Conservation (phyloP, 1,140 invertebrate genomes). For the Drosophila simulans region DNA sequence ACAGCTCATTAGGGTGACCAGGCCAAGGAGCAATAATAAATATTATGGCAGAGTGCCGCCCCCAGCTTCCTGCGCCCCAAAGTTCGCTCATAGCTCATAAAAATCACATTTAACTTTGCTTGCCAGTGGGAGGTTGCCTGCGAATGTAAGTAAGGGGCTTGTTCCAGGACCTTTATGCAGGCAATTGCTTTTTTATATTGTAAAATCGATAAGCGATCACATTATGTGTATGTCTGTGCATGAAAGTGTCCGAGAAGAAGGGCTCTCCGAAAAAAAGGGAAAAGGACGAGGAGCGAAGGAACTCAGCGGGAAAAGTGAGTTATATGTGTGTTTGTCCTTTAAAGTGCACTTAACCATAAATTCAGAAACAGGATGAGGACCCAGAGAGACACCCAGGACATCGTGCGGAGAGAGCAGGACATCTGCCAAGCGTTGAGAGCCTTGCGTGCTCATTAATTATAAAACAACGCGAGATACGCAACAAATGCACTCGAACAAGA, state of each 20-base stretch:
- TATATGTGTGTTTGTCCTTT: constrained; percentile 81
- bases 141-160: constrained; percentile 8
- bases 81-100: constrained; percentile 66
- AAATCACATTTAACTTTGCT: constrained; percentile 74
- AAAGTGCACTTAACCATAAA: constrained; percentile 83
- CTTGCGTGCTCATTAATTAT: constrained; percentile 81
- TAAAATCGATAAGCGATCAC: constrained; percentile 83
- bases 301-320: constrained; percentile 75
- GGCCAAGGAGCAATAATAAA: constrained; percentile 48
- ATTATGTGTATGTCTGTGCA: constrained; percentile 59
- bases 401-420: constrained; percentile 27
- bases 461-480: constrained; percentile 73
- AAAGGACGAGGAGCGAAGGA: constrained; percentile 33
- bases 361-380: constrained; percentile 54
- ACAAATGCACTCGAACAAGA: constrained; percentile 12
- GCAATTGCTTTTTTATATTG: constrained; percentile 82
- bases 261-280: constrained; percentile 14
- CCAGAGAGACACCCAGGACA: constrained; percentile 30
- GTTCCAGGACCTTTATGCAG: constrained; percentile 57
- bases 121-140: constrained; percentile 29
- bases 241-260: constrained; percentile 10
- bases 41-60: constrained; percentile 18
- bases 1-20: constrained; percentile 56
- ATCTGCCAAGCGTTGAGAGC: constrained; percentile 61
- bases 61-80: neutral